A percentile compares a stretch with the other conserved stretches of the same genome.
phyloP scores from a whole-genome alignment of 2,888 invertebrate species.

The Unio delphinus region DNA sequence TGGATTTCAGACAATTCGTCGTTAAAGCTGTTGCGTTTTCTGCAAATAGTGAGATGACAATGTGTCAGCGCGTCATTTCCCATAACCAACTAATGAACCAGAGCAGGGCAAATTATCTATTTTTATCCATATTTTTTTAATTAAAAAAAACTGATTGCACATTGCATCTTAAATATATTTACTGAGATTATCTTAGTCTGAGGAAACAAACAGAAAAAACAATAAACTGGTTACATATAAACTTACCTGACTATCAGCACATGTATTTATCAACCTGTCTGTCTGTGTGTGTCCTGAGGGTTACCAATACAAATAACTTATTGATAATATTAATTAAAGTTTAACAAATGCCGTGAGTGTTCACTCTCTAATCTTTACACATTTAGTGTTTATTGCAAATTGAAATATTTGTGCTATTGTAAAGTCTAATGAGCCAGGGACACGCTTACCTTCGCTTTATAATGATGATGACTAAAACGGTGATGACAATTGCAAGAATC shows the following conservation, averaged over 20 bases:
- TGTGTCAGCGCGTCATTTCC: too few species aligned
- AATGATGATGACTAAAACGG: slow-evolving; percentile 17
- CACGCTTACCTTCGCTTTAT: slow-evolving; percentile 21
- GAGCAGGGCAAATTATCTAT: not conserved
- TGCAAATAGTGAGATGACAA: slow-evolving; percentile 2
- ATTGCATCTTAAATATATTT: not conserved
- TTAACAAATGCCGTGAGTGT: too few species aligned
- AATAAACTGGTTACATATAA: too few species aligned
- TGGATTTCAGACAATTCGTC: slow-evolving; percentile 9
- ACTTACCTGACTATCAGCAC: too few species aligned
- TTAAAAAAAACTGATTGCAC: not conserved
- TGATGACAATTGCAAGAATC: slow-evolving; percentile 25
- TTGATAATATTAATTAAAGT: too few species aligned
- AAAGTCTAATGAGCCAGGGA: not conserved
- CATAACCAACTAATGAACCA: slow-evolving; percentile 8
- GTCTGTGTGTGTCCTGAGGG: too few species aligned
- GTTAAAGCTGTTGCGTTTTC: not conserved
- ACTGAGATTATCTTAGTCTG: not conserved
- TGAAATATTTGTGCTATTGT: too few species aligned
- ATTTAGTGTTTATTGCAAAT: too few species aligned
- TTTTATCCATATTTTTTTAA: not conserved
- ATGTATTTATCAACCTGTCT: too few species aligned
- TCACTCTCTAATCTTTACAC: not conserved
- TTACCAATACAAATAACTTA: too few species aligned
- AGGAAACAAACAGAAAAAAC: not conserved